Evolutionary conservation across 2,113 vertebrate genomes (phyloP).

Genomic region (Myotis lucifugus): DNA sequence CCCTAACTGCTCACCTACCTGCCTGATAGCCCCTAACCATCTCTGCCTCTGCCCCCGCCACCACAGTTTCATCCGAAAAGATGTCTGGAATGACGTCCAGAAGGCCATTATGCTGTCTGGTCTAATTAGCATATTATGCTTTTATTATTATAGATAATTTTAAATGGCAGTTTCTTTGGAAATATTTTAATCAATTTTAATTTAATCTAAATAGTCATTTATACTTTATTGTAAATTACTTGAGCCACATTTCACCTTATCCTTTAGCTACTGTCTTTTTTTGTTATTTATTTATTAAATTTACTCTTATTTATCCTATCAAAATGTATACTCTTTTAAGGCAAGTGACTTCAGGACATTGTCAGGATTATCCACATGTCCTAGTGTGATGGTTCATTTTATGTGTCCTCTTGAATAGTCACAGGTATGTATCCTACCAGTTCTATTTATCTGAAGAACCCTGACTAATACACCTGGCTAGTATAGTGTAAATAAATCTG

Average conservation of each 20-base stretch:
- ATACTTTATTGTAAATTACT: not conserved
- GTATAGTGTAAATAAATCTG: not conserved
- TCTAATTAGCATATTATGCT: too few relatives aligned
- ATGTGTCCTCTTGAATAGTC: not conserved
- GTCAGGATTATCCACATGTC: not conserved
- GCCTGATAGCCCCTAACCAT: too few relatives aligned
- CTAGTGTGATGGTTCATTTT: not conserved
- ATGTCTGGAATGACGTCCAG: too few relatives aligned
- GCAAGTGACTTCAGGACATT: not conserved
- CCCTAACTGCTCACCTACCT: too few relatives aligned
- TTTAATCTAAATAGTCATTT: not conserved
- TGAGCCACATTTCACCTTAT: not conserved
- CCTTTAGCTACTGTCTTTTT: not conserved
- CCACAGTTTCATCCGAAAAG: too few relatives aligned
- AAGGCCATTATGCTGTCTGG: accelerated
- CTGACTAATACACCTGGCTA: not conserved
- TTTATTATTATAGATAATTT: not conserved
- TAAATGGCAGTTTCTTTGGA: not conserved
- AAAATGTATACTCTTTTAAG: not conserved
- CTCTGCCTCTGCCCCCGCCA: too few relatives aligned
- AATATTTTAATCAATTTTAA: not conserved
- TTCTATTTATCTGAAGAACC: not conserved
- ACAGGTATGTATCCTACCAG: not conserved
- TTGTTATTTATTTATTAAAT: not conserved
- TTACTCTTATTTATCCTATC: not conserved